A percentile compares a stretch with the other conserved stretches of the same genome.
These are phyloP conservation scores for Battus philenor DNA, from an alignment of 1,140 invertebrate species.

Conservation along the genomic window DNA sequence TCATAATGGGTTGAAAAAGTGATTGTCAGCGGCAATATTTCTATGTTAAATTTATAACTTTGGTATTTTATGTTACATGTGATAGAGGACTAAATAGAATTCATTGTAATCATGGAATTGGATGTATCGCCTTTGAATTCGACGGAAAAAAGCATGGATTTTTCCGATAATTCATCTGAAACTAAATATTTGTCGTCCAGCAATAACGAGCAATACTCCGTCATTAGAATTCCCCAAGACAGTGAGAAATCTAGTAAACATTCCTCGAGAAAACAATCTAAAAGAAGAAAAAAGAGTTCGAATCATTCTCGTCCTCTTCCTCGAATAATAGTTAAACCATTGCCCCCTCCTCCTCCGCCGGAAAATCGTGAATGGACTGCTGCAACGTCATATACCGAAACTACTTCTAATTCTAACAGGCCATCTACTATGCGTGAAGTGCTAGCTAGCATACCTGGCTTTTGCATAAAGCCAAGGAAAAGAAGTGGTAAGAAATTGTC, in stretches of 20 bases:
- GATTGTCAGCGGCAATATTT: conserved; percentile 57
- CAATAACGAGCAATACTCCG: conserved; percentile 62
- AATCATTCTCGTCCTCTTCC: conserved; percentile 81
- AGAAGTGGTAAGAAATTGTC: conserved; percentile 89
- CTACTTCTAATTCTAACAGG: conserved; percentile 50
- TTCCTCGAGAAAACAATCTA: conserved; percentile 83
- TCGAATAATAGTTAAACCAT: conserved; percentile 82
- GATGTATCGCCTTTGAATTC: conserved; percentile 54
- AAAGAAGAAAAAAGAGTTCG: conserved; percentile 85
- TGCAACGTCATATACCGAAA: conserved; percentile 52
- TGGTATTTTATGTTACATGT: conserved; percentile 23
- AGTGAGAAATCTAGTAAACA: conserved; percentile 63
- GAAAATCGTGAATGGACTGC: conserved; percentile 68
- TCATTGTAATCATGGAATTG: conserved; percentile 55
- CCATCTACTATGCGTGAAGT: conserved; percentile 90
- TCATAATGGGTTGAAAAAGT: conserved; percentile 70
- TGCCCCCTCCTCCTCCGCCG: conserved; percentile 78
- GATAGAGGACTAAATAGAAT: conserved; percentile 25
- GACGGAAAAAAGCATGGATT: conserved; percentile 54
- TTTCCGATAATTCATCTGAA: conserved; percentile 59
- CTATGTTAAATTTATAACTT: conserved; percentile 40
- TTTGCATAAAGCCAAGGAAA: conserved; percentile 88
- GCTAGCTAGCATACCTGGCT: conserved; percentile 91
- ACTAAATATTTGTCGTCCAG: conserved; percentile 59
- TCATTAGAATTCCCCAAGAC: conserved; percentile 65